Evolutionary conservation across 1,140 invertebrate species (phyloP).

Genomic region (Papilio helenus): DNA sequence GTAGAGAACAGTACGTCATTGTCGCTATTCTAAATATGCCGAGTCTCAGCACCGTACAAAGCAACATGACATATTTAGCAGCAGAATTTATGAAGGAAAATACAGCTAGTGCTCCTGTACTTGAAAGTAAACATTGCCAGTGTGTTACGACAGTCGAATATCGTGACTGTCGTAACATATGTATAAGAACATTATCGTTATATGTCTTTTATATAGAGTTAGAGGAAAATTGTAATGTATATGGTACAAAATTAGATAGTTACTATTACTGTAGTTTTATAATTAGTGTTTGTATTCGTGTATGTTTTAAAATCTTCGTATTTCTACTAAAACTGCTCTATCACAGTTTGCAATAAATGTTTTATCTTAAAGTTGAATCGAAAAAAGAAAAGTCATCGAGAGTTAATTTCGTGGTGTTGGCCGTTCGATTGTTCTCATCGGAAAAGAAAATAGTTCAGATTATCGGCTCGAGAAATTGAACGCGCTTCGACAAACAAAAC

Average conservation of each 20-base stretch:
- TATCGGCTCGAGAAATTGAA: constrained; percentile 2
- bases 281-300: too few relatives aligned
- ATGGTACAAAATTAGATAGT: too few relatives aligned
- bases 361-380: background rate
- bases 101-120: background rate
- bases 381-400: constrained; percentile 5
- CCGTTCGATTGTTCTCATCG: background rate
- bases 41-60: background rate
- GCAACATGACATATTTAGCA: constrained; percentile 6
- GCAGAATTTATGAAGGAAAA: background rate
- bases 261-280: too few relatives aligned
- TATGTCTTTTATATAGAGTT: too few relatives aligned
- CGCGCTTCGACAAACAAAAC: background rate
- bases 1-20: constrained; percentile 19
- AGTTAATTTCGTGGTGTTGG: background rate
- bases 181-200: background rate
- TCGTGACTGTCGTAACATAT: background rate
- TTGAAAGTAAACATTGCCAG: background rate
- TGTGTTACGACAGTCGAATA: background rate
- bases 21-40: constrained; percentile 7
- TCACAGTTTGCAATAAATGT: background rate
- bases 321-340: background rate
- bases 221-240: too few relatives aligned
- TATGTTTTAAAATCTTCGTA: background rate
- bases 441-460: constrained; percentile 4